Evolutionary conservation across 1,140 invertebrate genomes (phyloP), one percentile per base, ranked within the genome.

Genomic region (Pseudomyrmex sp.): DNA sequence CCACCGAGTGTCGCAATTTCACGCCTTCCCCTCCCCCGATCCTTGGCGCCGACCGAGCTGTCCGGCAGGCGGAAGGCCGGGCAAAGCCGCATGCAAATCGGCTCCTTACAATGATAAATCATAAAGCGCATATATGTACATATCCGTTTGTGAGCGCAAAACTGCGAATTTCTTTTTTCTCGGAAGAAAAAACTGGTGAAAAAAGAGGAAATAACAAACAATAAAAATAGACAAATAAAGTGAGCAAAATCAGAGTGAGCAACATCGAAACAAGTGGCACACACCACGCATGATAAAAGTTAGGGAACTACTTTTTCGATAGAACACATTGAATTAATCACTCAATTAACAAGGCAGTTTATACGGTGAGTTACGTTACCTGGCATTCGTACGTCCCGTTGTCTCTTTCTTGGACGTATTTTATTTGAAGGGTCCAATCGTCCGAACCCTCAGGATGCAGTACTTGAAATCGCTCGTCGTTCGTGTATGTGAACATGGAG

Each of bases 351-450:
- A 52, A 15, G 35, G 8, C 35, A 23, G 69, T 65, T 23, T n/a
- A 2, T 7, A 13, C 2, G 18, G 15, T 50, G 3, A 8, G 9
- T 18, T 52, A 58, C 58, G 95, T 96, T 95, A 99, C 98, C 96
- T 99, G 98, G 94, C 98, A 99, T 92, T 99, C 98, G 94, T 99
- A 99, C 62, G 97, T 98, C 86, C 98, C 98, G 90, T 98, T 98
- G 95, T 99, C 98, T 89, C 97, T 95, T 90, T 97, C 97, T 93
- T 98, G 97, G 79, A 98, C 98, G 94, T 98, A 98, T 95, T 98
- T 98, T 91, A 99, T 98, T 94, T 98, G 97, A 87, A 99, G 95
- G 69, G 97, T 98, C 98, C 98, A 99, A 93, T 97, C 97, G 86
- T 97, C 96, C 9, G 96, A 96, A 66, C 96, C 96, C 85, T 97